phyloP scores from a whole-genome alignment of 2,888 invertebrate species.

The Psylliodes chrysocephalus region DNA sequence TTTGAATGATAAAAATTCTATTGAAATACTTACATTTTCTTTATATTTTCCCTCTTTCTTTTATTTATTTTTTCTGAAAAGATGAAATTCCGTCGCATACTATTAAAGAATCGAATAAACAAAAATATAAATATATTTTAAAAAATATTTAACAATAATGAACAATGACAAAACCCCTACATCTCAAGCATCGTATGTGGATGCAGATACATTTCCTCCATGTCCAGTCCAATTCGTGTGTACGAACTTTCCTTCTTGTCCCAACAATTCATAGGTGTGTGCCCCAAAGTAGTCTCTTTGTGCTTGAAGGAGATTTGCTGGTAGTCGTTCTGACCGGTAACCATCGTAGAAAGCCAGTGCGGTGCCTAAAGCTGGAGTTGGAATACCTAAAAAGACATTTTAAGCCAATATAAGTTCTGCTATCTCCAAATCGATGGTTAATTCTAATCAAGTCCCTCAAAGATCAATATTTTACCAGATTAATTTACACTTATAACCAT shows the following conservation, averaged over 20 bases:
- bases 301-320: constrained; percentile 96
- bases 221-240: constrained; percentile 99
- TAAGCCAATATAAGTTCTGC: no score
- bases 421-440: no score
- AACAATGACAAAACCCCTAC: neutral
- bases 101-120: no score
- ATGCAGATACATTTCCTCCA: constrained; percentile 95
- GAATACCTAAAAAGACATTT: constrained; percentile 76
- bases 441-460: no score
- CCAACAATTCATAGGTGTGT: constrained; percentile 94
- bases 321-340: constrained; percentile 84
- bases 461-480: no score
- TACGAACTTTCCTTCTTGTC: constrained; percentile 86
- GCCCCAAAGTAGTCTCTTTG: constrained; percentile 99
- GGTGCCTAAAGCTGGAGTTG: constrained; percentile 91
- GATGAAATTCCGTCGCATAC: no score
- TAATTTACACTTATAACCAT: no score
- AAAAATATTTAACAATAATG: constrained; percentile 13
- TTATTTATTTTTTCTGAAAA: no score
- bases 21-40: no score
- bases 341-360: constrained; percentile 98
- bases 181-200: constrained; percentile 82
- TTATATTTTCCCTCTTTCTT: no score
- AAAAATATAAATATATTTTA: constrained; percentile 12
- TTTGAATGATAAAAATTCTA: no score